A percentile compares a stretch with the other conserved stretches of the same genome.
Conservation (phyloP, 1,140 invertebrate species). For the Mamestra configurata region DNA sequence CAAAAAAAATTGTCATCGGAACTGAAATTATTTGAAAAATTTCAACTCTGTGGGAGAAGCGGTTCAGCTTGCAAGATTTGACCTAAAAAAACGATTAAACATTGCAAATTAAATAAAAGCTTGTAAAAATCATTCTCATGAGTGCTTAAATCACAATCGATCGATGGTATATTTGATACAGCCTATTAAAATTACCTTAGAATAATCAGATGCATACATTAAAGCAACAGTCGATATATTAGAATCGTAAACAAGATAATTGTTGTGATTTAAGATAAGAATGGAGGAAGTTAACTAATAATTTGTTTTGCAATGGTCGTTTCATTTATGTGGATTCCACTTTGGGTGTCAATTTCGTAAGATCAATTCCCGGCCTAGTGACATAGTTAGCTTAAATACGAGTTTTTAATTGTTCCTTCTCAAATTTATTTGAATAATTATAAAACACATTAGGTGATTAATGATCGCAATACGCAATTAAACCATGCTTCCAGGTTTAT, state of each 20-base stretch:
- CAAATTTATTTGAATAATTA: too few species aligned
- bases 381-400: background rate
- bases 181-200: slow-evolving; percentile 45
- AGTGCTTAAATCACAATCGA: slow-evolving; percentile 41
- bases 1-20: too few species aligned
- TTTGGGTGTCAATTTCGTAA: background rate
- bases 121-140: slow-evolving; percentile 16
- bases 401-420: too few species aligned
- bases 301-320: background rate
- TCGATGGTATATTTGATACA: slow-evolving; percentile 16
- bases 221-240: background rate
- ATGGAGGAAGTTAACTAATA: slow-evolving; percentile 33
- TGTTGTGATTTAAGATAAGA: slow-evolving; percentile 30
- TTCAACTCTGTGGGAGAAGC: too few species aligned
- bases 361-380: background rate
- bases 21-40: too few species aligned
- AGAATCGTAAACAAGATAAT: slow-evolving; percentile 26
- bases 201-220: slow-evolving; percentile 28
- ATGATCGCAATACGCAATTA: too few species aligned
- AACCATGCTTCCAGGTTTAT: too few species aligned
- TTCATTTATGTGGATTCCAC: background rate
- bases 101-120: too few species aligned
- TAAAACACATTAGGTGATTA: too few species aligned
- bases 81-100: too few species aligned
- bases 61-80: too few species aligned